Evolutionary conservation across 30 jellyfish, hydroid and myxozoan species (phyloP), one percentile per base, ranked within the genome.

Genomic region (Hydractinia symbiolongicarpus): DNA sequence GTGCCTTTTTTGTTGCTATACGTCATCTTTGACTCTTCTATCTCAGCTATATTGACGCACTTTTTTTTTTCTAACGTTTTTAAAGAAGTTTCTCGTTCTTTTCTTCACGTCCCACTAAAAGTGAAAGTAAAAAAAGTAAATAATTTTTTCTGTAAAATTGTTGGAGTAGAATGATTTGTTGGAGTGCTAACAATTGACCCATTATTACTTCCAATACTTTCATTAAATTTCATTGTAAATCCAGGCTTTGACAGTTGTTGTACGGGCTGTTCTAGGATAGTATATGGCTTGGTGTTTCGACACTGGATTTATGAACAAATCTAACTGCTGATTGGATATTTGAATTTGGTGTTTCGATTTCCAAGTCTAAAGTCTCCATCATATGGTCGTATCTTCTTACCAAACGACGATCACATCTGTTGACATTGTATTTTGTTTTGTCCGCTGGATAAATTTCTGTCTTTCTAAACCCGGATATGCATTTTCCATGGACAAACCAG

Each of bases 391-490:
- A 83, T 49, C 73, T 9, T 53, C 16, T 30, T 5, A 73, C 8
- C 7, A 83, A 73, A 14, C 77, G 0, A 16, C 13, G 57, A 64
- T 74, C 91, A 16, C 55, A 75, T 16, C 16, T 88, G 9, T 15
- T 9, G n/a, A 55, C 21, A 20, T 72, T 84, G 54, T 74, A 83
- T 76, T 83, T 83, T 21, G 81, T 50, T 19, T 49, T 83, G 54
- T 76, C 82, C 13, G 21, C 50, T 5, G 91, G 89, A 55, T 17
- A 83, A 9, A 83, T 66, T 7, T 83, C 86, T 0, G 73, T 56
- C 5, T 89, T 30, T 10, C 55, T 16, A 76, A 83, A 83, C 15
- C 90, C 73, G 11, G 89, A 84, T 52, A 17, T 53, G 76, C 61
- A 50, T 83, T 73, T 44, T 55, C 84, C n/a, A 50, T 13, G 40